These are phyloP conservation scores for Porites lobata DNA, from an alignment of 92 coral and sea anemone genomes.

Conservation along the genomic window DNA sequence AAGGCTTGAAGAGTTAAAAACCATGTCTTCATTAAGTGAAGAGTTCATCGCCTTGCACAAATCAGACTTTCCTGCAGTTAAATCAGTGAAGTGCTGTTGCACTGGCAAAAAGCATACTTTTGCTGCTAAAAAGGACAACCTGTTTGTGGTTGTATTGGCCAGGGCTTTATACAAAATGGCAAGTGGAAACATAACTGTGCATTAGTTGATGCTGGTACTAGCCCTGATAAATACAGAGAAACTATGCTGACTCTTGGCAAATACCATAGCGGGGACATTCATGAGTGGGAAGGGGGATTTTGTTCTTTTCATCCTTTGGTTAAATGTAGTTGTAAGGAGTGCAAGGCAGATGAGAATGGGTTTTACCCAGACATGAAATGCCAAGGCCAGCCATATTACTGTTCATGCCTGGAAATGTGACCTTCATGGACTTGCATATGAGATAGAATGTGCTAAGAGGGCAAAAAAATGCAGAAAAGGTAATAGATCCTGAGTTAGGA, in stretches of 20 bases:
- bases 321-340: constrained; percentile 40
- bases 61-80: constrained; percentile 20
- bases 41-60: constrained; percentile 55
- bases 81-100: constrained; percentile 57
- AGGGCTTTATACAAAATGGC: constrained; percentile 33
- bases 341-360: constrained; percentile 42
- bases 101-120: constrained; percentile 54
- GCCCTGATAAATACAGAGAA: constrained; percentile 58
- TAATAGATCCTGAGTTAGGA: constrained; percentile 43
- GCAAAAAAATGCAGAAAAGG: constrained; percentile 32
- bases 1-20: constrained; percentile 22
- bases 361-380: constrained; percentile 4
- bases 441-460: constrained; percentile 4
- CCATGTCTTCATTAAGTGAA: neutral
- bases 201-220: constrained; percentile 39
- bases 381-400: neutral
- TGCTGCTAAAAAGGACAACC: constrained; percentile 10
- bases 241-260: constrained; percentile 61
- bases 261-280: constrained; percentile 68
- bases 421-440: constrained; percentile 36
- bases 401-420: constrained; percentile 40
- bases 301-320: neutral
- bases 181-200: constrained; percentile 56
- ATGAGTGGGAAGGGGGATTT: constrained; percentile 59
- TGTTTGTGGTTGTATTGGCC: constrained; percentile 65